Percentiles rank a stretch among this genome's conserved stretches.
phyloP scores from a whole-genome alignment of 1,140 invertebrate species.

The Brachionus angularis region DNA sequence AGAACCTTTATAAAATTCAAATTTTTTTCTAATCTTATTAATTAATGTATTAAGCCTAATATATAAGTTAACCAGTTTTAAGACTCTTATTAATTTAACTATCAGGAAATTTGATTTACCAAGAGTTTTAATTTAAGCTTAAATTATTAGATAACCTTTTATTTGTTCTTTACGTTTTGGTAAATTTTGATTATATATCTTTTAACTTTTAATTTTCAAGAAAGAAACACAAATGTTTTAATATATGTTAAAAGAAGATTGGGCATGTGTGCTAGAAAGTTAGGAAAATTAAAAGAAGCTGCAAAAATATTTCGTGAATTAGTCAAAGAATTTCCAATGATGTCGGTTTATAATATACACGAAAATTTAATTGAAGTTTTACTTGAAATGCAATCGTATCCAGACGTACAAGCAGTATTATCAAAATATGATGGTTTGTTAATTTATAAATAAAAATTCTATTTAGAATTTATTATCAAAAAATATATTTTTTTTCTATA shows the following conservation, averaged over 20 bases:
- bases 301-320: constrained; percentile 93
- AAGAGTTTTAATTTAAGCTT: too few species aligned
- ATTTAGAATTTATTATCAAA: background rate
- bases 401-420: constrained; percentile 89
- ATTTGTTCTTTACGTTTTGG: too few species aligned
- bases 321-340: constrained; percentile 90
- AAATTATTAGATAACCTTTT: too few species aligned
- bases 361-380: constrained; percentile 94
- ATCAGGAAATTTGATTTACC: too few species aligned
- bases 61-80: too few species aligned
- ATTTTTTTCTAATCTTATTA: too few species aligned
- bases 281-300: constrained; percentile 83
- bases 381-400: constrained; percentile 90
- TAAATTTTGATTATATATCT: too few species aligned
- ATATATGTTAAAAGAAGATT: constrained; percentile 88
- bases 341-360: constrained; percentile 91
- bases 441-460: too few species aligned
- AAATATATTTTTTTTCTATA: constrained; percentile 47
- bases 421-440: constrained; percentile 79
- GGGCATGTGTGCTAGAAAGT: constrained; percentile 91
- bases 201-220: constrained; percentile 60
- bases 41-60: too few species aligned
- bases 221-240: constrained; percentile 84
- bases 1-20: background rate
- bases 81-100: too few species aligned